Evolutionary conservation across 2,888 invertebrate species (phyloP), one percentile per base, ranked within the genome.

Genomic region (Argyra leucocephala): DNA sequence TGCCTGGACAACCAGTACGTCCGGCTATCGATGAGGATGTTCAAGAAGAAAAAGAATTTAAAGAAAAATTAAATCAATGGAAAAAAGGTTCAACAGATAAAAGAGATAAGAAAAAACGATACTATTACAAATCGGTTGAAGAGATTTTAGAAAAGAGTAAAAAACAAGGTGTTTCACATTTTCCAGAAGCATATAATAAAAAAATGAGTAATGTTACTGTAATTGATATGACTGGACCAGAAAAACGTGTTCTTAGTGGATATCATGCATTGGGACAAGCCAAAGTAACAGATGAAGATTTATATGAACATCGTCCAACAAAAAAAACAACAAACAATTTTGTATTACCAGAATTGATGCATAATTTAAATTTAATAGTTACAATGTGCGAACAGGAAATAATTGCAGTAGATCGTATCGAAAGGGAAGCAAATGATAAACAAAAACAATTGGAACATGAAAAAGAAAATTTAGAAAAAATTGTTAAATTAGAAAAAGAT

Each of bases 141-240:
- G 93, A 95, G 76, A 91, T 95, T 65, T 86, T 95, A 72, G 92
- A 93, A 81, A 90, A 93, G 83, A 90, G 91, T 68, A 88, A 90
- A 81, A 86, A 61, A 81, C 82, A 1, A 37, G 63, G 1, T 24
- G 64, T 9, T 64, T 66, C 0, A 15, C 62, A 68, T 6, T 22
- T 66, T 1, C 65, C 69, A 1, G 65, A 66, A 9, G 65, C 64
- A n/a, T 57, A 68, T 70, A 84, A 85, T 67, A 83, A 80, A 74
- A 88, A 90, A 72, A 79, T 93, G 63, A 86, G 88, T 37, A 92
- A 92, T 78, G 95, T 96, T 59, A 97, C 97, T 71, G 97, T 99
- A 15, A 98, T 99, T 69, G 99, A 99, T 80, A 94, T 99, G 95
- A 98, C 98, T 9, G 98, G 98, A 0, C 93, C 91, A 0, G 94